Percentiles rank a stretch among this genome's conserved stretches.
Conservation (phyloP, 2,888 invertebrate species). For the Macroteleia sp. region DNA sequence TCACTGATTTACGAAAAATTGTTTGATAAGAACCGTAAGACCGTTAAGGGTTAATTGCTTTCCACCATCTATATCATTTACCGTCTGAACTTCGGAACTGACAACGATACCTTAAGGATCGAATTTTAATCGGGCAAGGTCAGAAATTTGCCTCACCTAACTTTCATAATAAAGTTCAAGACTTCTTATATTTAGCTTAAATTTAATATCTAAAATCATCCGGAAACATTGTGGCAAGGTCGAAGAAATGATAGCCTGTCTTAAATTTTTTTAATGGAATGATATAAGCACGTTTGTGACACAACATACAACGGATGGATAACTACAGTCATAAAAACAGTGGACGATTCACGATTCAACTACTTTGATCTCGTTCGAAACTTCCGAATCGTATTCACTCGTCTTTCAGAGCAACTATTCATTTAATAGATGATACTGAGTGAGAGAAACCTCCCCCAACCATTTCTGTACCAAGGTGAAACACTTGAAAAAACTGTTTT, state of each 20-base stretch:
- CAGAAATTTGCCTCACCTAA: neutral
- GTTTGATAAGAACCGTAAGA: too few relatives aligned
- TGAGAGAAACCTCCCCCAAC: too few relatives aligned
- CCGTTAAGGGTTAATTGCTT: too few relatives aligned
- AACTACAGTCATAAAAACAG: neutral
- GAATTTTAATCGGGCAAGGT: constrained; percentile 16
- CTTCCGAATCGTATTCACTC: neutral
- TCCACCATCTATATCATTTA: too few relatives aligned
- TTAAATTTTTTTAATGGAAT: constrained; percentile 10
- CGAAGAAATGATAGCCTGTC: neutral
- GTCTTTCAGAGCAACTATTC: neutral
- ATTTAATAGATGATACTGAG: neutral
- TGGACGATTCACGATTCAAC: neutral
- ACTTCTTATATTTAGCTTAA: neutral
- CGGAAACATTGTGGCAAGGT: constrained; percentile 18
- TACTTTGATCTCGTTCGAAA: neutral
- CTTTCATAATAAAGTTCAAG: neutral
- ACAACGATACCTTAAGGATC: too few relatives aligned
- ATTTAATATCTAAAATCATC: constrained; percentile 8
- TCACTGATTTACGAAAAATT: too few relatives aligned
- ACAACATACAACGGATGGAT: neutral
- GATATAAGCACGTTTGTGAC: constrained; percentile 9
- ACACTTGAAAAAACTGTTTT: too few relatives aligned
- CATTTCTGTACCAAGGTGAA: too few relatives aligned
- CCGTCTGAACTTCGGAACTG: too few relatives aligned